Evolutionary conservation across 92 coral and sea anemone genomes (phyloP), one percentile per base, ranked within the genome.

Genomic region (Epizoanthus illoricatus): DNA sequence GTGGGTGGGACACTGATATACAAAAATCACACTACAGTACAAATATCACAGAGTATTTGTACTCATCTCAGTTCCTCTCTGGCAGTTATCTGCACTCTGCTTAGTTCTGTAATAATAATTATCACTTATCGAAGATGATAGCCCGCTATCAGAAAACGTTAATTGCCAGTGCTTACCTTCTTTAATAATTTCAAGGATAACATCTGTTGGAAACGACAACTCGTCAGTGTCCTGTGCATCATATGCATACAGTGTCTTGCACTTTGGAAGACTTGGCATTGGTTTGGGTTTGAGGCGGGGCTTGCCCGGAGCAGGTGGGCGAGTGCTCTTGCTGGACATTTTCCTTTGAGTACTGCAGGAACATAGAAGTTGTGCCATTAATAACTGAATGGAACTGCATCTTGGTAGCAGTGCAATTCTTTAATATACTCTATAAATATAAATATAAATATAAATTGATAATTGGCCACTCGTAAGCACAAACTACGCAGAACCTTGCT

Each of bases 221-320:
- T 97, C 99, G 33, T 97, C 99, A 5, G 93, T 96, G 68, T 97
- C 99, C 17, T 94, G 84, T 9, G 99, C 99, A 45, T 97, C 99
- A 42, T 97, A 97, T 8, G 98, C 92, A 69, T 94, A 97, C 47
- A 97, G 87, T 21, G 99, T 91, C 76, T 91, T 91, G 87, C 99
- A 97, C 81, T 84, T 79, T 19, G 99, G 99, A 5, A 97, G 90
- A 58, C 92, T 74, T 10, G 99, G 98, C 18, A 73, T 65, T 17
- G 99, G 98, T 73, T 94, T 92, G 45, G 97, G 94, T 12, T 92
- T 85, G 16, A 92, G 90, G 70, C 80, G 89, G 18, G 99, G 99
- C 81, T 94, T 91, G 54, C 89, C 85, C 3, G 98, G 99, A 13
- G 97, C 97, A 6, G 98, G 94, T 4, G 99, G 99, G 39, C 85